Evolutionary conservation across 2,888 invertebrate species (phyloP), one percentile per base, ranked within the genome.

Genomic region (Steromphala cineraria): DNA sequence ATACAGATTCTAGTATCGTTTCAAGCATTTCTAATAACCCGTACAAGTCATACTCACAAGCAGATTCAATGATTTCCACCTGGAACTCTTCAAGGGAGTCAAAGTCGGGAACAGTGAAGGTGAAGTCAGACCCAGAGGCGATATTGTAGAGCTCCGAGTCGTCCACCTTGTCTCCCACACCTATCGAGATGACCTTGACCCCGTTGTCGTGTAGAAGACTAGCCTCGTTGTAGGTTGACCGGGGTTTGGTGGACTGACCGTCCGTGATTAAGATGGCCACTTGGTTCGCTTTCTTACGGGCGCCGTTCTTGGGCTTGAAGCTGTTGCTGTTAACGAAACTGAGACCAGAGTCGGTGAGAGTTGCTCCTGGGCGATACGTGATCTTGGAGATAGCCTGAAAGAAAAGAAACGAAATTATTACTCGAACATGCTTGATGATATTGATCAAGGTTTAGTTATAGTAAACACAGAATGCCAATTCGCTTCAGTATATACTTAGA

Each of bases 61-160:
- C 52, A 52, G 75, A 52, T 21, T 75, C 21, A 19, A 24, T 40
- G 21, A 52, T 75, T 19, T 52, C 24, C 21, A 21, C 52, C 36
- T 75, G 46, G 24, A 75, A 52, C 21, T 40, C 52, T 15, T 52
- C 24, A 10, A 75, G 52, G 10, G 75, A 24, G 24, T 40, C 46
- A 56, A 88, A 88, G 78, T 84, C 83, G 17, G 85, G 81, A 8
- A 88, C 85, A 19, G 84, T 79, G 19, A 87, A 71, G 36, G 86
- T 85, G 76, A 88, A 87, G 13, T 82, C 67, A 15, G 80, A 36
- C 28, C 86, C 86, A 0, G 86, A 79, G 15, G 89, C 87, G 19
- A 89, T 88, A 7, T 36, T 80, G 2, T 81, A 67, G 4, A 89
- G 82, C 74, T 89, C 89, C 8, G 78, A 21, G 36, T 78, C 80